These are phyloP conservation scores for honey bee (Apis mellifera) DNA, from an alignment of 1,140 invertebrate species.

Conservation along the genomic window Amel_HAv3.1 CM009938.2:281501-282000, in stretches of 20 bases:
- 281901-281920: neutral
- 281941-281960: neutral
- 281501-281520: too few relatives aligned
- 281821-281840: neutral
- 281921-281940: constrained; percentile 8
- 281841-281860: neutral
- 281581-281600: neutral
- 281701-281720: constrained; percentile 15
- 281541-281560: neutral
- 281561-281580: neutral
- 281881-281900: constrained; percentile 16
- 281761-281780: constrained; percentile 24
- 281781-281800: constrained; percentile 14
- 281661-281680: neutral
- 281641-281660: neutral
- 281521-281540: too few relatives aligned
- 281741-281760: constrained; percentile 24
- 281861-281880: constrained; percentile 1
- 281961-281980: neutral
- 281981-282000: constrained; percentile 17
- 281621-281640: neutral
- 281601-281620: neutral
- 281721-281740: neutral
- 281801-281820: constrained; percentile 6
- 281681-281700: constrained; percentile 8